Base-by-base conservation (phyloP, 2,113 vertebrate genomes). In the Excalfactoria chinensis region DNA sequence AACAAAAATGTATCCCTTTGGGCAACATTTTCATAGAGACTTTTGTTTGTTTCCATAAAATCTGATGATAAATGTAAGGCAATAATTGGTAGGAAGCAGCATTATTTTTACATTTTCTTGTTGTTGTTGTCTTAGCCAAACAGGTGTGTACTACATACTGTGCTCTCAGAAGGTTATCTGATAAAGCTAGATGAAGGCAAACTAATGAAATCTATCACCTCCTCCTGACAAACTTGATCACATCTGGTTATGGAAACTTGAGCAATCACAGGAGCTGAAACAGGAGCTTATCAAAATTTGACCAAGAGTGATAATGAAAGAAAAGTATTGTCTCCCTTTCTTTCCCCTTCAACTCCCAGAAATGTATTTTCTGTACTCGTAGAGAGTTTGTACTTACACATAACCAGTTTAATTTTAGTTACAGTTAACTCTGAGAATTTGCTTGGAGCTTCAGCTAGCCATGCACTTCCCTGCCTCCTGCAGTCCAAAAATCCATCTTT, bases 401-500 rank as follows among this genome's bases (percentile, higher is more conserved):
- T 34, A 63, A 77, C 11, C 12, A 34, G 19, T 63, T 71, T 26
- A 71, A 67, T 62, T 73, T 70, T 48, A 71, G 28, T 75, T 82
- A 56, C 11, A 25, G 26, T 62, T 66, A 78, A 64, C n/a, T 71
- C 20, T 23, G 25, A 84, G 67, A 69, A 79, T 93, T 91, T 91
- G 15, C 63, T 69, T 30, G 40, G 71, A 69, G 23, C 55, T 71
- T 78, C 84, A 90, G 51, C 19, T 63, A 66, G 26, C 15, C 77
- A 18, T 72, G 32, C 22, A 53, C 12, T 73, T 53, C 28, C 32
- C 23, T 87, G 26, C 9, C 71, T 91, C 78, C 82, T 88, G 74
- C 67, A 67, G 63, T 73, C 89, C 75, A 85, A 34, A 87, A 95
- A 89, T 59, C 37, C 35, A n/a, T 93, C 48, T 84, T 87, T 37